These are phyloP conservation scores for Eristalis tenax DNA, from an alignment of 2,888 invertebrate species.

Conservation along the genomic window DNA sequence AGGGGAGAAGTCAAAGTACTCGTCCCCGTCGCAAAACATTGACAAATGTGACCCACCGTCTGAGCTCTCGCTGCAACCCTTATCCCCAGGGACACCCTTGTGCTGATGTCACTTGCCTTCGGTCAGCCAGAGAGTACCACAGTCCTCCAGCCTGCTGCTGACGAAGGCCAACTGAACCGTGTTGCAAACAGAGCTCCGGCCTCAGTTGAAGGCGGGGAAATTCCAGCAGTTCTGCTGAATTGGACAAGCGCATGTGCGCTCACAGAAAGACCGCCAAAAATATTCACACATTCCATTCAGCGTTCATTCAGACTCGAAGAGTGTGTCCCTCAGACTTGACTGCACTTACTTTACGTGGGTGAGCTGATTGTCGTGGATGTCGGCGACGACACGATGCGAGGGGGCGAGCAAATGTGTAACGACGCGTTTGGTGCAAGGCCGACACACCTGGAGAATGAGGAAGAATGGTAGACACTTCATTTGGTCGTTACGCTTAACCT, in stretches of 20 bases:
- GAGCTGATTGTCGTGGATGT: background rate
- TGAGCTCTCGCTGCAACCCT: background rate
- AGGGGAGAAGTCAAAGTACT: background rate
- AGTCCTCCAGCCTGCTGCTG: no score
- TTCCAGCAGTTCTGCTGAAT: conserved; percentile 1
- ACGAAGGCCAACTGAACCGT: background rate
- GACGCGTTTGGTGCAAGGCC: background rate
- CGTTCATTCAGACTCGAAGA: background rate
- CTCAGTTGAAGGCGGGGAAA: background rate
- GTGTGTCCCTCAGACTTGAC: background rate
- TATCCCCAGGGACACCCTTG: background rate
- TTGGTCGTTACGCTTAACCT: background rate
- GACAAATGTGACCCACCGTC: no score
- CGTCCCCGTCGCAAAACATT: background rate
- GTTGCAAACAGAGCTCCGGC: background rate
- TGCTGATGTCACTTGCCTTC: background rate
- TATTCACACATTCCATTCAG: background rate
- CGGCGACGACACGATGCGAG: background rate
- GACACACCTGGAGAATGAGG: background rate
- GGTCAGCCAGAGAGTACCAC: no score
- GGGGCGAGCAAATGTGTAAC: background rate
- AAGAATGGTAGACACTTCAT: background rate
- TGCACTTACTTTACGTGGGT: background rate
- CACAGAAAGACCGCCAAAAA: conserved; percentile 2
- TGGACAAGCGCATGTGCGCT: background rate